phyloP scores from a whole-genome alignment of 2,797 vertebrate species.

The Danionella dracula region DNA sequence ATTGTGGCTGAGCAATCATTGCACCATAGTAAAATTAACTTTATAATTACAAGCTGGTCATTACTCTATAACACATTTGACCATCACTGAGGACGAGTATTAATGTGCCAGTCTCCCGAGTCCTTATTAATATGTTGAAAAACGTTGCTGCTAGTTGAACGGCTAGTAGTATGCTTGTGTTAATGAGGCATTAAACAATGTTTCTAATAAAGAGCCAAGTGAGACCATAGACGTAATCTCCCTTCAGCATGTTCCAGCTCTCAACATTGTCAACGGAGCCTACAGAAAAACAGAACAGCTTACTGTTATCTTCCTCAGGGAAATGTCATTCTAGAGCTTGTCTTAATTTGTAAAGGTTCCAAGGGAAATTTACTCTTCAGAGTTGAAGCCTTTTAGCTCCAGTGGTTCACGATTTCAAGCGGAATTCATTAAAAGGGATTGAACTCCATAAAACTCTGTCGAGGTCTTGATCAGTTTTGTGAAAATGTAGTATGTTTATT shows the following conservation, averaged over 20 bases:
- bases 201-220: no score
- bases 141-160: no score
- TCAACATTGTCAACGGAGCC: constrained; percentile 11
- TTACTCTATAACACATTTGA: no score
- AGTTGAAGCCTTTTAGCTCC: not conserved
- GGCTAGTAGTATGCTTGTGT: no score
- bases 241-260: constrained; percentile 2
- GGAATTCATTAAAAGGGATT: constrained; percentile 6
- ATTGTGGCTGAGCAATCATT: no score
- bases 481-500: not conserved
- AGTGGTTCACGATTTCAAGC: not conserved
- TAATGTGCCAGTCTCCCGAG: no score
- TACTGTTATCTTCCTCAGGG: not conserved
- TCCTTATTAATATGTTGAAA: no score
- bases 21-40: no score
- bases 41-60: no score
- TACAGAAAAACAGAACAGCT: constrained; percentile 7
- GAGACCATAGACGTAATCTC: no score
- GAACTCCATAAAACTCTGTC: not conserved
- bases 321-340: not conserved
- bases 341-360: constrained; percentile 17
- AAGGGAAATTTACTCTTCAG: not conserved
- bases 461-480: not conserved
- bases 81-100: no score
- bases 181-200: no score